Percentiles rank a stretch among this genome's conserved stretches.
Evolutionary conservation across 2,888 invertebrate species (phyloP).

Genomic region (Drosophila pegasa): DNA sequence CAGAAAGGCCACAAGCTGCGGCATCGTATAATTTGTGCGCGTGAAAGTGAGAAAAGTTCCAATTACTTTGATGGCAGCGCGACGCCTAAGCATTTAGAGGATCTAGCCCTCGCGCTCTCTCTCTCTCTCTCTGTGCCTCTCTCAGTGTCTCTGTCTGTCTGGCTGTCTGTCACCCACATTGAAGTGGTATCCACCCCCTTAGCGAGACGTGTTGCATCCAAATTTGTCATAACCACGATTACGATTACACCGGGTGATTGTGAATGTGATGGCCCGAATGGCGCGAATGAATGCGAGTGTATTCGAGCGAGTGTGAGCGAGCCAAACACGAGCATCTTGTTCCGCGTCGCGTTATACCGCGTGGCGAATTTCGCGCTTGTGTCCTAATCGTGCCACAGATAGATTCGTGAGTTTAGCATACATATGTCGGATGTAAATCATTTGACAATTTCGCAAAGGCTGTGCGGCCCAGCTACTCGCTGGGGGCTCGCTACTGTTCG

Average conservation of each 20-base stretch:
- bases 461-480: conserved; percentile 7
- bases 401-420: conserved; percentile 83
- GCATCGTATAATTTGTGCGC: conserved; percentile 80
- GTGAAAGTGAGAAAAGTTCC: conserved; percentile 84
- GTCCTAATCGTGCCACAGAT: conserved; percentile 82
- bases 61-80: conserved; percentile 77
- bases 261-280: conserved; percentile 48
- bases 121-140: background rate
- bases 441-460: conserved; percentile 77
- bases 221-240: conserved; percentile 82
- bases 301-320: conserved; percentile 17
- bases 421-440: conserved; percentile 83
- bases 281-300: conserved; percentile 39
- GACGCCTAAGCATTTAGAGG: conserved; percentile 55
- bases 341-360: conserved; percentile 54
- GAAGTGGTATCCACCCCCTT: background rate
- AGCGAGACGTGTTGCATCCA: conserved; percentile 53
- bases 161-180: conserved; percentile 39
- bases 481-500: conserved; percentile 22
- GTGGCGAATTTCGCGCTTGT: conserved; percentile 68
- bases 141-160: background rate
- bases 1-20: conserved; percentile 60
- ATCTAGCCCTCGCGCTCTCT: conserved; percentile 13
- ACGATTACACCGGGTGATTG: conserved; percentile 68
- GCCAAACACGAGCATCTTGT: conserved; percentile 66